phyloP scores from a whole-genome alignment of 2,888 invertebrate genomes.

The Hipparchia sbordonii region DNA sequence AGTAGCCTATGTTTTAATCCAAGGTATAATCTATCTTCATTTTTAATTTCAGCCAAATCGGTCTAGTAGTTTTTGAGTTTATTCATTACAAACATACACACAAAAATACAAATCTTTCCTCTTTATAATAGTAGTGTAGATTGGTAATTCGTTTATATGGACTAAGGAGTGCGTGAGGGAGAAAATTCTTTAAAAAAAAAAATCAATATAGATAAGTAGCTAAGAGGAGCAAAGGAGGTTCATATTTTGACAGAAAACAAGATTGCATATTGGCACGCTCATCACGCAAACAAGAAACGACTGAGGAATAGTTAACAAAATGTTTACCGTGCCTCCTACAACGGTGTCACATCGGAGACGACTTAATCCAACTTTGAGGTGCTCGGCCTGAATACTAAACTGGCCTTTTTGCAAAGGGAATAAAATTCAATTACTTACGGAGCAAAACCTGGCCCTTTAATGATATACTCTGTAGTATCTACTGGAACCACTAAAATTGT shows the following conservation, averaged over 20 bases:
- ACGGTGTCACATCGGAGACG: constrained; percentile 37
- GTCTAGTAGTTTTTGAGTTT: no score
- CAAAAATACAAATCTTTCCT: no score
- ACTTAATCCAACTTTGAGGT: constrained; percentile 42
- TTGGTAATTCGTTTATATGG: no score
- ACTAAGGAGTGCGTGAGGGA: no score
- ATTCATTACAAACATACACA: no score
- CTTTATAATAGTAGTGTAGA: no score
- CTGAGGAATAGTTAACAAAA: constrained; percentile 74
- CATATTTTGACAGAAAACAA: constrained; percentile 13
- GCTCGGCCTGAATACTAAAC: constrained; percentile 41
- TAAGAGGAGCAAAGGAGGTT: neutral
- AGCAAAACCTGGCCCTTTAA: neutral
- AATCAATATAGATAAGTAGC: no score
- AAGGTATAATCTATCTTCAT: no score
- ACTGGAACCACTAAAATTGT: neutral
- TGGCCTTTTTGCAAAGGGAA: constrained; percentile 36
- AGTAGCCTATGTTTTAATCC: no score
- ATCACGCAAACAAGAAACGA: constrained; percentile 56
- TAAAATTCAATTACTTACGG: constrained; percentile 35
- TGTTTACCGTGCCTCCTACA: constrained; percentile 48
- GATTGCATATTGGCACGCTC: constrained; percentile 44
- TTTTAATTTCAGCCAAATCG: no score
- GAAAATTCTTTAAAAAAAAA: no score
- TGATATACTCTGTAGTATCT: neutral